These are phyloP conservation scores for Hypolimnas misippus DNA, from an alignment of 2,888 invertebrate genomes.

Conservation along the genomic window DNA sequence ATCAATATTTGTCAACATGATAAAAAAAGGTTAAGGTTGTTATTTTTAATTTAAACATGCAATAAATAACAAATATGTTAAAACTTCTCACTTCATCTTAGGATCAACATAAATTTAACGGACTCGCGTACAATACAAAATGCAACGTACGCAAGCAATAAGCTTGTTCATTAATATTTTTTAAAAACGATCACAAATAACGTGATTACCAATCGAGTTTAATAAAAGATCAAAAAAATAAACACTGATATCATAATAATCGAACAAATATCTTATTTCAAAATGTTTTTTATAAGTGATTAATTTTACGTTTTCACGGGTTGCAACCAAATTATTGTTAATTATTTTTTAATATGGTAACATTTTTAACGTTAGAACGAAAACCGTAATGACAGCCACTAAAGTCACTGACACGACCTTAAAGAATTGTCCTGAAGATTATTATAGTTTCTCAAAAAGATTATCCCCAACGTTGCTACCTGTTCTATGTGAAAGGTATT, in stretches of 20 bases:
- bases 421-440: background rate
- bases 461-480: constrained; percentile 37
- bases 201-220: background rate
- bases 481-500: constrained; percentile 67
- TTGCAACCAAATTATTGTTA: background rate
- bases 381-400: too few species aligned
- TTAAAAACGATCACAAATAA: constrained; percentile 12
- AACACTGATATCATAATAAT: constrained; percentile 5
- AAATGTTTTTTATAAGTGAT: background rate
- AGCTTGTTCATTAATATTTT: constrained; percentile 5
- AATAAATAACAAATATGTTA: background rate
- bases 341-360: background rate
- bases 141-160: background rate
- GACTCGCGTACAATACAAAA: background rate
- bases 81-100: constrained; percentile 11
- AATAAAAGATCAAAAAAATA: background rate
- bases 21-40: background rate
- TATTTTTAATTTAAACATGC: constrained; percentile 1
- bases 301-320: too few species aligned
- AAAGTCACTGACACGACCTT: constrained; percentile 9
- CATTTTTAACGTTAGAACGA: too few species aligned
- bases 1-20: background rate
- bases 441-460: constrained; percentile 19
- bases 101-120: constrained; percentile 8
- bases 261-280: background rate